Conservation (phyloP, 2,797 vertebrate genomes). For the Epinephelus malabaricus region DNA sequence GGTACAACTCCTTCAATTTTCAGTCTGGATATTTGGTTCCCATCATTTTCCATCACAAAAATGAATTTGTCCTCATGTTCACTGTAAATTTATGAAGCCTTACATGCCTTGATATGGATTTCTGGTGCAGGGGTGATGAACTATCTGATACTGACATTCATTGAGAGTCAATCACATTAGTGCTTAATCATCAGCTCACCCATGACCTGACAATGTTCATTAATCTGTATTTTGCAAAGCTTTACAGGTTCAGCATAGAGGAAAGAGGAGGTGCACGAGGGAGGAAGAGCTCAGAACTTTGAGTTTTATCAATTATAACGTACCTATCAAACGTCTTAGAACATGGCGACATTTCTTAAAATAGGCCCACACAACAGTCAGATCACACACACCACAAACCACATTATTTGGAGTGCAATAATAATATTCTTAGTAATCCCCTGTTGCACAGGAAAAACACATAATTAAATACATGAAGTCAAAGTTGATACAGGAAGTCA, state of each 20-base stretch:
- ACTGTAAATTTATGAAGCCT: background rate
- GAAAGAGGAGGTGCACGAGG: background rate
- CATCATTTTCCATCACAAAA: background rate
- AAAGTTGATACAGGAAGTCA: background rate
- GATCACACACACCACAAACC: background rate
- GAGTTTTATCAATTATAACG: background rate
- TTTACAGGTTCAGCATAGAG: background rate
- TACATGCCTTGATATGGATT: conserved; percentile 4
- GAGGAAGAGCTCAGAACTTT: background rate
- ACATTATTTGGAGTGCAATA: too few species aligned
- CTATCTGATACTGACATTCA: background rate
- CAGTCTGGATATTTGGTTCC: background rate
- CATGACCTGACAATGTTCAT: background rate
- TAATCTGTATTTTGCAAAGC: background rate
- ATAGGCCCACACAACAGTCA: background rate
- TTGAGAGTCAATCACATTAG: background rate
- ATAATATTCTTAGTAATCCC: too few species aligned
- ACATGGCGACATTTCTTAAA: background rate
- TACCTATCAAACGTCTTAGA: background rate
- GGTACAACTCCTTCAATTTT: background rate
- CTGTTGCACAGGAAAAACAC: too few species aligned
- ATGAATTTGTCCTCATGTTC: background rate
- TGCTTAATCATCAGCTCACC: background rate
- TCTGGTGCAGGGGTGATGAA: conserved; percentile 4
- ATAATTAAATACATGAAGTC: too few species aligned